Base-by-base conservation (phyloP, 2,888 invertebrate genomes). In the Xylophagus ater region DNA sequence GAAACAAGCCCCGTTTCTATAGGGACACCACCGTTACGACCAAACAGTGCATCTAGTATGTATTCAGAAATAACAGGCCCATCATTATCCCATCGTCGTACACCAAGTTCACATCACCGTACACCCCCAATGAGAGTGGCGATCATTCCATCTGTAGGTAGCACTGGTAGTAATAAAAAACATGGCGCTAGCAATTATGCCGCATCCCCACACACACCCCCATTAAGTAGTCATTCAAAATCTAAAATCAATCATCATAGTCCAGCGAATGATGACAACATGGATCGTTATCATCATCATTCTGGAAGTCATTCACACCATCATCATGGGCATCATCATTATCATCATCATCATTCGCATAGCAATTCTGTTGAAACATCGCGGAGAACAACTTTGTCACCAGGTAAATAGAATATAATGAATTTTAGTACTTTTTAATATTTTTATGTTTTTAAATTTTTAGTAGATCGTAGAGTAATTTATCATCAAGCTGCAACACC, bases 131-230 rank as follows among this genome's bases (percentile, higher is more conserved):
- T 45, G 17, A 69, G 49, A 8, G 42, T 43, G 21, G 39, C 48
- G 20, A 40, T 41, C 4, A 17, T 28, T 25, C 31, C 40, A 20
- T 37, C 26, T 33, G 38, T 39, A 41, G 38, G 12, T 13, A 32
- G 13, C 20, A 13, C 26, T 12, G n/a, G 26, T 12, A n/a, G 26
- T 12, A 26, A n/a, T 35, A 23, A 40, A 34, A 41, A 37, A 23
- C 43, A 40, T 39, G n/a, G n/a, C n/a, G n/a, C n/a, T n/a, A 37
- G 42, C 26, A 45, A 46, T 36, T 46, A 44, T 40, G 51, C 50
- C 13, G 53, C 54, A 33, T 62, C 64, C 23, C 65, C 65, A 13
- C 65, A 65, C 19, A 65, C 65, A 40, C 65, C 65, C n/a, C 65
- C 65, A 34, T 51, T 59, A 34, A 34, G n/a, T 32, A 40, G 44